A percentile compares a stretch with the other conserved stretches of the same genome.
Conservation (phyloP, 2,113 vertebrate genomes). For the Oplegnathus fasciatus region DNA sequence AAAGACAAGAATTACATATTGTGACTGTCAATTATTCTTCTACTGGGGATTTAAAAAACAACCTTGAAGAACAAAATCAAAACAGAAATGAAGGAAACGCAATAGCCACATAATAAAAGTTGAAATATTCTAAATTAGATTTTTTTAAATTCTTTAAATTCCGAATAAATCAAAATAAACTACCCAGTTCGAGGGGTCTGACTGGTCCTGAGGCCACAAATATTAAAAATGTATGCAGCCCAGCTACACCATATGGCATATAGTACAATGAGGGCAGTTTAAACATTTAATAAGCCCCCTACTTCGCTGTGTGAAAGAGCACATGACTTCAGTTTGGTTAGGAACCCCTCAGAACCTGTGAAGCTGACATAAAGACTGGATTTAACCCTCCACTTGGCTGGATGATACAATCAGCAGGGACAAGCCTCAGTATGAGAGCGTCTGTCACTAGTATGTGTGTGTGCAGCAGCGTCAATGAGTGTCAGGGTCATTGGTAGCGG, state of each 20-base stretch:
- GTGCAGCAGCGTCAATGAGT: background rate
- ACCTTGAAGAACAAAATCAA: background rate
- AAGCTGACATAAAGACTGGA: slow-evolving; percentile 11
- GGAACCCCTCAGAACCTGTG: background rate
- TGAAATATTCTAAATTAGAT: background rate
- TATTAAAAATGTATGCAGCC: slow-evolving; percentile 59
- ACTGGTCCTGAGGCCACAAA: slow-evolving; percentile 11
- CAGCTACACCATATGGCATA: slow-evolving; percentile 38
- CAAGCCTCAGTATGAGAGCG: background rate
- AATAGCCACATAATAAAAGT: background rate
- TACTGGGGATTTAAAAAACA: background rate
- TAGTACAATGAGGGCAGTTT: slow-evolving; percentile 28
- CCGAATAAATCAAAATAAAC: slow-evolving; percentile 16
- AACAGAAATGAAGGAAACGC: background rate
- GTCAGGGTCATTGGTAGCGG: slow-evolving; percentile 32
- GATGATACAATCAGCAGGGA: slow-evolving; percentile 34
- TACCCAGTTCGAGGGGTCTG: background rate
- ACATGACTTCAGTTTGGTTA: background rate
- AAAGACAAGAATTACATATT: background rate
- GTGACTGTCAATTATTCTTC: background rate
- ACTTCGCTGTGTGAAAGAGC: background rate
- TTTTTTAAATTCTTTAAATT: slow-evolving; percentile 12
- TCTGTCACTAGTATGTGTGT: slow-evolving; percentile 2
- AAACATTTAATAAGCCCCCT: slow-evolving; percentile 45
- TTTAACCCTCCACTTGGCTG: slow-evolving; percentile 50